Base-by-base conservation (phyloP, 37 sponge, comb jelly and placozoan species). In the Aplysina aerophoba region DNA sequence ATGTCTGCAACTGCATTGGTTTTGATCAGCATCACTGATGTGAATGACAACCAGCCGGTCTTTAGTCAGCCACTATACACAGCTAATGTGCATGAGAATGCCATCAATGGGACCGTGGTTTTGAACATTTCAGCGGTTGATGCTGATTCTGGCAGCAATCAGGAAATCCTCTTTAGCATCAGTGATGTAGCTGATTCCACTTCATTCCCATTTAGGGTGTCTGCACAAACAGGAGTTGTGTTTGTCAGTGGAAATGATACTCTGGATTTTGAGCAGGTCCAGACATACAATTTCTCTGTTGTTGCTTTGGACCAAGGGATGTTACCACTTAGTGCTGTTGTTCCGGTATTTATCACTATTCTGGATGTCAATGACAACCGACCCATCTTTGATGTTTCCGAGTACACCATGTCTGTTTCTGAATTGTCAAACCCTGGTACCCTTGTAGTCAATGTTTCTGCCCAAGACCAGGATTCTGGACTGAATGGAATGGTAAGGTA, bases 11-110 rank as follows among this genome's bases (percentile, higher is more conserved):
- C 73, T 11, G 85, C 69, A 21, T 24, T 53, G 19, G 81, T 95
- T 15, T 39, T 61, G 17, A 81, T 95, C 0, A 73, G 79, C 24
- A 84, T 95, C 15, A 66, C 72, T 61, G 94, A 93, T 87, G 40
- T 66, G 55, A 93, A 93, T 73, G 94, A 93, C 65, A 87, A 90
- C 80, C 2, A 85, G 59, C 90, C 94, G 12, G 72, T 88, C 17
- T 90, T 93, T 17, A 50, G 33, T 27, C 74, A 54, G n/a, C 21
- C 58, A 0, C 12, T 6, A 0, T 84, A 83, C 44, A 35, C 20
- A 17, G 41, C 60, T 31, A 11, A 80, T 12, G 69, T 81, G 8
- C 30, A 12, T 33, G 94, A 93, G 55, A 63, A 84, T 84, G 35
- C 68, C 19, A 0, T 85, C 12, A 20, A 69, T 19, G 90, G 90